These are phyloP conservation scores for Trachelus stipa DNA, from an alignment of 2,888 invertebrate genomes.

Conservation along the genomic window DNA sequence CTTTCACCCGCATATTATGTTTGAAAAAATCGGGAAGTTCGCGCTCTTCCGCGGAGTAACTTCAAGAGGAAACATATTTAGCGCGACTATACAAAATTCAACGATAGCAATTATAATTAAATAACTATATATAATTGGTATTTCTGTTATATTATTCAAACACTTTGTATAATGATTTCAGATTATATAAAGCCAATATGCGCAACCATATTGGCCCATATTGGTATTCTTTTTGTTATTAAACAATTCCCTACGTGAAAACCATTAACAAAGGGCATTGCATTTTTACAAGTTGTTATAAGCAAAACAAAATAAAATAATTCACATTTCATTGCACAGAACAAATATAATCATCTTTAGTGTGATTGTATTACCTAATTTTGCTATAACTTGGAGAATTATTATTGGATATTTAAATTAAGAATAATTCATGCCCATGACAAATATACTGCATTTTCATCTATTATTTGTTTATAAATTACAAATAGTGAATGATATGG, in stretches of 20 bases:
- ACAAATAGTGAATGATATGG: neutral
- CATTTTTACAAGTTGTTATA: neutral
- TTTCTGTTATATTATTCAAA: neutral
- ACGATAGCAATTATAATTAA: neutral
- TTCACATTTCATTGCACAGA: neutral
- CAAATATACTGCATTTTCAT: neutral
- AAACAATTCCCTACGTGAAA: neutral
- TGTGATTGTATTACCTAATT: neutral
- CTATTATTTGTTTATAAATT: neutral
- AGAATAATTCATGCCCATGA: neutral
- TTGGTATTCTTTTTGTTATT: neutral
- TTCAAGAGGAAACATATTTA: neutral
- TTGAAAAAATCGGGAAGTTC: neutral
- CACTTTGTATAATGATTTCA: neutral
- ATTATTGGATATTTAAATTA: neutral
- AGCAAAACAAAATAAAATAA: neutral
- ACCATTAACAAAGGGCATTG: neutral
- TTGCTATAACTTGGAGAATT: neutral
- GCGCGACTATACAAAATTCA: neutral
- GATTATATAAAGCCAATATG: neutral
- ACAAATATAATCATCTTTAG: neutral
- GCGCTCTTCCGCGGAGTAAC: neutral
- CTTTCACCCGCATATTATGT: neutral
- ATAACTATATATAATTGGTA: neutral
- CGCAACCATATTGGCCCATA: neutral